Conservation (phyloP, 2,888 invertebrate species). For the Acleris emargana region DNA sequence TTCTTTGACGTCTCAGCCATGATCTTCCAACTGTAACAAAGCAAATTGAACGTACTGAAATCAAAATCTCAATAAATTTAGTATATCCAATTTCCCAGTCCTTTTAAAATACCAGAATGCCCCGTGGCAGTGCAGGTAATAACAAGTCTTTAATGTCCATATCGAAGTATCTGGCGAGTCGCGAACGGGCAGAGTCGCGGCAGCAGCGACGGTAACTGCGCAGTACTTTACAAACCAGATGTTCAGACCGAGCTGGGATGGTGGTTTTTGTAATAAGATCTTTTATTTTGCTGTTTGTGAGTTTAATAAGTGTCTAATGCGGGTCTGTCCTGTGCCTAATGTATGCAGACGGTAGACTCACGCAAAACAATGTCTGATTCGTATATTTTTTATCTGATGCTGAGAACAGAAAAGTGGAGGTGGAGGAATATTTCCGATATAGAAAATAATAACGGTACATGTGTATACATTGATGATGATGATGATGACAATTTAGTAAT, state of each 20-base stretch:
- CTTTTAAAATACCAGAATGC: conserved; percentile 1
- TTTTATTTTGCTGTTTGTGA: not conserved
- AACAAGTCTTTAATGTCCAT: conserved; percentile 46
- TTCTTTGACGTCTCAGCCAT: too few relatives aligned
- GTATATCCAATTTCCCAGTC: not conserved
- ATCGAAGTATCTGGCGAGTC: conserved; percentile 44
- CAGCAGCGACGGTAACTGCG: not conserved
- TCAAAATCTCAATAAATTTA: not conserved
- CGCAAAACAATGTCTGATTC: not conserved
- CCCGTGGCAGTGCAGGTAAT: conserved; percentile 31
- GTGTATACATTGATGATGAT: too few relatives aligned
- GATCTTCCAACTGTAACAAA: too few relatives aligned
- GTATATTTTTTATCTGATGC: not conserved
- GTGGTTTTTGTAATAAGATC: not conserved
- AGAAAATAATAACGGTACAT: too few relatives aligned
- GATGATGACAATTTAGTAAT: too few relatives aligned
- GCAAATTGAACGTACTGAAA: not conserved
- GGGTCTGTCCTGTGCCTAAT: too few relatives aligned
- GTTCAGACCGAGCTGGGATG: conserved; percentile 10
- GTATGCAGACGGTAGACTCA: too few relatives aligned
- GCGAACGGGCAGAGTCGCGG: conserved; percentile 40
- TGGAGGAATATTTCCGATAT: too few relatives aligned
- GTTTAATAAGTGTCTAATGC: too few relatives aligned
- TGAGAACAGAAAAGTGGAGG: not conserved
- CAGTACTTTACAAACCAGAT: not conserved